Base-by-base conservation (phyloP, 2,888 invertebrate genomes). In the Drosophila putrida region DNA sequence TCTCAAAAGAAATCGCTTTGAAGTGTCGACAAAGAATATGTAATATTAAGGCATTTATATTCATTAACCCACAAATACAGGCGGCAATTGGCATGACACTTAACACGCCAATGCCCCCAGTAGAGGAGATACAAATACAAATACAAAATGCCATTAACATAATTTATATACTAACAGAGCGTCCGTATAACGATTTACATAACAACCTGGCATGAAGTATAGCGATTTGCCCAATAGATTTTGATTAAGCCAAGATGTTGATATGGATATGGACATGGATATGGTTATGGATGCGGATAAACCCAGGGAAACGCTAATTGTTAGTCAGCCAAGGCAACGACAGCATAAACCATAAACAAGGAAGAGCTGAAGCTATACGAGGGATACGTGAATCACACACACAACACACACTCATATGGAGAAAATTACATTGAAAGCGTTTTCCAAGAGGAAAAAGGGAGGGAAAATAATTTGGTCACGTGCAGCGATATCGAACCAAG, bases 141-240 rank as follows among this genome's bases (percentile, higher is more conserved):
- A n/a, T 4, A 71, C 69, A 69, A 79, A 85, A 85, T 85, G 82
- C 55, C 60, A 88, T 82, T 80, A 83, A 74, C 86, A 88, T 83
- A 82, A 83, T 82, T 88, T 85, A 83, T 83, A 66, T 78, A 66
- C 65, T 55, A 61, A 59, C 53, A 61, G 47, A 62, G 63, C 49
- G 13, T 43, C n/a, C 59, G 50, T 25, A 50, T 51, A 53, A 25
- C 54, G 51, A 70, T 68, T 76, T 67, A 63, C 64, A 69, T 69
- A 71, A 69, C 78, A 67, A 61, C 57, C 67, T 71, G 46, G 47
- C 44, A 28, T 44, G 44, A 25, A 54, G 44, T 41, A 44, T 59
- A 55, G 41, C 68, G 50, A 62, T 60, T 69, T 69, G 55, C 65
- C 57, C 65, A 66, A 79, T 72, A 75, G 69, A 72, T 78, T 72